Percentiles rank a stretch among this genome's conserved stretches.
phyloP scores from a whole-genome alignment of 2,797 vertebrate species.

The Sebastes glaucus region DNA sequence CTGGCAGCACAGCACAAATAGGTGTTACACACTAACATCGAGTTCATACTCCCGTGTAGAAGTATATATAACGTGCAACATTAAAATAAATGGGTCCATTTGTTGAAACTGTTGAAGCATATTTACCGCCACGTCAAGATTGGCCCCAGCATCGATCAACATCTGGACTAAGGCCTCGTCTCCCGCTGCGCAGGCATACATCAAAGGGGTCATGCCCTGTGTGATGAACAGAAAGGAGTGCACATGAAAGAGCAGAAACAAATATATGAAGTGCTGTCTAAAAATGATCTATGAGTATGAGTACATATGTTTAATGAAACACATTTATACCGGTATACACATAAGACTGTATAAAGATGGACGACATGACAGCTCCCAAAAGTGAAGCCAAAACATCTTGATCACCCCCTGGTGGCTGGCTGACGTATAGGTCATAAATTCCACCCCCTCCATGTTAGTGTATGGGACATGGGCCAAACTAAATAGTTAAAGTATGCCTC shows the following conservation, averaged over 20 bases:
- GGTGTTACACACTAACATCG: background rate
- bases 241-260: conserved; percentile 8
- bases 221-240: background rate
- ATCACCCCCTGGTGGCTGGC: fast-evolving
- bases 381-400: no score
- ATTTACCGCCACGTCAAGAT: conserved; percentile 92
- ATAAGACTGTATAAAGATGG: no score
- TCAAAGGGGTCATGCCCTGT: conserved; percentile 97
- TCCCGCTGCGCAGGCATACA: conserved; percentile 96
- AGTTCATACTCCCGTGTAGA: background rate
- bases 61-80: background rate
- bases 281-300: background rate
- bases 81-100: background rate
- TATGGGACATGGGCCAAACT: no score
- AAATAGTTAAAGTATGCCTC: no score
- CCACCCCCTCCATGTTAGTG: no score
- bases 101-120: background rate
- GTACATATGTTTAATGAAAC: background rate
- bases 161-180: conserved; percentile 99
- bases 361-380: no score
- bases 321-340: background rate
- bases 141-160: conserved; percentile 96
- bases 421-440: no score
- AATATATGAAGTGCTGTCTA: background rate
- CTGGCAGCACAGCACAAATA: conserved; percentile 71